phyloP scores from a whole-genome alignment of 2,113 vertebrate species.

The Nycticorax nycticorax region DNA sequence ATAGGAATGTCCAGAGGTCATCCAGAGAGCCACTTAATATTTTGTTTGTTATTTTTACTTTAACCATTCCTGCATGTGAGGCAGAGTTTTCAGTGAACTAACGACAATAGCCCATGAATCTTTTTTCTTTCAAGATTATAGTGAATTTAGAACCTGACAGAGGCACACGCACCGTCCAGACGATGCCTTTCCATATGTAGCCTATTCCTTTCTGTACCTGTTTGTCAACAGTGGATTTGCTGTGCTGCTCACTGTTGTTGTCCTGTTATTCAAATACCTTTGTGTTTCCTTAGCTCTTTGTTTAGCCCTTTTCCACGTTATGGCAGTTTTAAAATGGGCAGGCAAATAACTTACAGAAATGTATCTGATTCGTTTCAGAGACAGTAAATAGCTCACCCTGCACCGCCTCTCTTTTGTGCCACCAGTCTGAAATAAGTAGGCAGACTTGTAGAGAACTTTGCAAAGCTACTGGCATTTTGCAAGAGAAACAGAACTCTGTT shows the following conservation, averaged over 20 bases:
- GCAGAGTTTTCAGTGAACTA: neutral
- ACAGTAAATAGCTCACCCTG: neutral
- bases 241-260: neutral
- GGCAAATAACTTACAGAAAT: neutral
- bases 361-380: neutral
- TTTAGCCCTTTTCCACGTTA: neutral
- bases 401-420: neutral
- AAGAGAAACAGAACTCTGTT: constrained; percentile 27
- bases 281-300: neutral
- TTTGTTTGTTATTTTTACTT: constrained; percentile 25
- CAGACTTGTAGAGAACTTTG: neutral
- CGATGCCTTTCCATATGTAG: neutral
- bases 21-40: constrained; percentile 26
- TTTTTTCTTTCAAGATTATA: neutral
- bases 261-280: neutral
- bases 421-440: neutral
- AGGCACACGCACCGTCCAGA: rapidly evolving
- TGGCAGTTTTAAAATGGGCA: neutral
- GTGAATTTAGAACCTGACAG: neutral
- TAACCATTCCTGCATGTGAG: neutral
- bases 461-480: constrained; percentile 45
- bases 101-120: neutral
- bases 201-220: neutral
- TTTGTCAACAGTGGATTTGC: neutral
- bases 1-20: constrained; percentile 24